Percentiles rank a stretch among this genome's conserved stretches.
Evolutionary conservation across 2,888 invertebrate species (phyloP).

Genomic region (Drosophila sordidula): DNA sequence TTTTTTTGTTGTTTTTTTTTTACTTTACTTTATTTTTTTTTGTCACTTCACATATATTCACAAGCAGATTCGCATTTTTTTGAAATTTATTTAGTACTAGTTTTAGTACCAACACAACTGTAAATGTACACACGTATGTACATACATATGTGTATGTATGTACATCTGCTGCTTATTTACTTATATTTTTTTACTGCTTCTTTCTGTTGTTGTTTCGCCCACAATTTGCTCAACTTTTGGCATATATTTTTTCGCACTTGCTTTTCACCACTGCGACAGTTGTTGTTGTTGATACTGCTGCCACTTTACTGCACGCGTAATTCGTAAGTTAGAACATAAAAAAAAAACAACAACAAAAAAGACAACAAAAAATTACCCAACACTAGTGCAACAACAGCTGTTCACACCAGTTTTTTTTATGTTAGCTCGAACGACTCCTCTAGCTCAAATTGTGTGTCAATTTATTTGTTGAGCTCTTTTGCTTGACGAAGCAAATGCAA

Average conservation of each 20-base stretch:
- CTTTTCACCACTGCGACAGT: slow-evolving; percentile 48
- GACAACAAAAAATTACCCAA: slow-evolving; percentile 60
- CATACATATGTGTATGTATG: slow-evolving; percentile 28
- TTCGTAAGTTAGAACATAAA: slow-evolving; percentile 36
- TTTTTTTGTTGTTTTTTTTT: slow-evolving; percentile 29
- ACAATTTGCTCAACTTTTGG: slow-evolving; percentile 58
- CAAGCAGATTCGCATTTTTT: slow-evolving; percentile 64
- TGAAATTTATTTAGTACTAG: slow-evolving; percentile 55
- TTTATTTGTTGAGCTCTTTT: slow-evolving; percentile 45
- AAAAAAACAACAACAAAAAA: slow-evolving; percentile 39
- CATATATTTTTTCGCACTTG: slow-evolving; percentile 55
- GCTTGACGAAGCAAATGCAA: slow-evolving; percentile 44
- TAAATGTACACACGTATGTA: slow-evolving; percentile 26
- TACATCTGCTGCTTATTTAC: slow-evolving; percentile 37
- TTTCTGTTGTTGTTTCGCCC: slow-evolving; percentile 48
- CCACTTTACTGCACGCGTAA: slow-evolving; percentile 53
- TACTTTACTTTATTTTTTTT: slow-evolving; percentile 37
- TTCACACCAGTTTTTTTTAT: slow-evolving; percentile 42
- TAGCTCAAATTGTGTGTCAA: slow-evolving; percentile 56
- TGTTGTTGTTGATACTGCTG: slow-evolving; percentile 41
- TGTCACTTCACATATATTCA: slow-evolving; percentile 78
- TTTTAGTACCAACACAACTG: slow-evolving; percentile 60
- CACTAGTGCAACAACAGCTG: slow-evolving; percentile 60
- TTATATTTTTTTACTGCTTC: slow-evolving; percentile 18
- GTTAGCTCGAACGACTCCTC: slow-evolving; percentile 25